These are phyloP conservation scores for Tetrapedia diversipes DNA, from an alignment of 2,888 invertebrate species.

Conservation along the genomic window DNA sequence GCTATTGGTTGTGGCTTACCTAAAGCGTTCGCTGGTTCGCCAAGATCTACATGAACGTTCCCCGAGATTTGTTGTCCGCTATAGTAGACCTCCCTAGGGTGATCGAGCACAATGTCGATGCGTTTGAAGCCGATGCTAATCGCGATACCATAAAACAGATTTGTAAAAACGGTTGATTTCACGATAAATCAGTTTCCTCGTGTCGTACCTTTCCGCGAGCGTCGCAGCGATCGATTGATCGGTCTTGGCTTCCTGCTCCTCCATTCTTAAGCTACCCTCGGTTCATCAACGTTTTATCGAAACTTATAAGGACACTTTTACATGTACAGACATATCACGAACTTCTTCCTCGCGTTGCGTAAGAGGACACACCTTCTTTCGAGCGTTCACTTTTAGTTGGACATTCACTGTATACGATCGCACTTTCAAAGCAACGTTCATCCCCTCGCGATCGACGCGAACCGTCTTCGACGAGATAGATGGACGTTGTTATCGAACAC, in stretches of 20 bases:
- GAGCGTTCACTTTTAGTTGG: not conserved
- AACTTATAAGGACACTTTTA: not conserved
- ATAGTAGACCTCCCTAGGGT: conserved; percentile 72
- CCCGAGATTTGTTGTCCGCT: conserved; percentile 72
- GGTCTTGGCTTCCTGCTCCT: conserved; percentile 26
- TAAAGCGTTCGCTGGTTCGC: conserved; percentile 63
- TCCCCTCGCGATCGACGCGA: not conserved
- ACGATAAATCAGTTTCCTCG: not conserved
- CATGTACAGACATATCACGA: not conserved
- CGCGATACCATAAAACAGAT: not conserved
- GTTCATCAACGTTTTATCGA: not conserved
- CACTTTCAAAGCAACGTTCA: conserved; percentile 7
- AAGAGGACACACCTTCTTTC: not conserved
- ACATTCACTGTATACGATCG: not conserved
- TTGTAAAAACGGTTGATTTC: not conserved
- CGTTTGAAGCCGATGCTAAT: conserved; percentile 70
- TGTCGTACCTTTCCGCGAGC: conserved; percentile 45
- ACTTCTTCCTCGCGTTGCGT: not conserved
- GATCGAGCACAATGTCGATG: conserved; percentile 71
- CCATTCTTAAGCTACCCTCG: conserved; percentile 26
- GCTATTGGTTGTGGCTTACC: conserved; percentile 59
- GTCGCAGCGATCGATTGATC: conserved; percentile 25
- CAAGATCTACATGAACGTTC: conserved; percentile 67
- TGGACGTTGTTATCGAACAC: not conserved
- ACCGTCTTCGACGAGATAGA: not conserved